Evolutionary conservation across 1,140 invertebrate genomes (phyloP).

Genomic region (Aphelinus atriplicis): DNA sequence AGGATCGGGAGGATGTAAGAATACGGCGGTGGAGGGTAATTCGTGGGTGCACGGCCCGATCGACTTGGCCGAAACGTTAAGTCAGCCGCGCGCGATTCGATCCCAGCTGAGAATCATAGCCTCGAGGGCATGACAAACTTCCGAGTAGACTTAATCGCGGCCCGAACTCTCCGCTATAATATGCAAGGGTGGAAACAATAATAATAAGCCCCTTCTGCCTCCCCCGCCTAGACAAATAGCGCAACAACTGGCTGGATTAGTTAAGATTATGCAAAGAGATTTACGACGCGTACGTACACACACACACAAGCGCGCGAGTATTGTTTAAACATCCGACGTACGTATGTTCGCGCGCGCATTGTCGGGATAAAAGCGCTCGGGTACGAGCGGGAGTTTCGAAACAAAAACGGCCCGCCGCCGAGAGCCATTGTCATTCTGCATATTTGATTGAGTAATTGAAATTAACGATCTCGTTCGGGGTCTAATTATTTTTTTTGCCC

Average conservation of each 20-base stretch:
- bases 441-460: no score
- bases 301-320: no score
- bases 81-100: constrained; percentile 40
- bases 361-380: no score
- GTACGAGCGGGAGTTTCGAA: no score
- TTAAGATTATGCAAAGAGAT: constrained; percentile 51
- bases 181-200: constrained; percentile 66
- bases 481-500: no score
- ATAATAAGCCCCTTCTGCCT: constrained; percentile 50
- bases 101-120: constrained; percentile 48
- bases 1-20: no score
- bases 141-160: constrained; percentile 55
- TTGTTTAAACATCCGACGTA: no score
- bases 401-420: no score
- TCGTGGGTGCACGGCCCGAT: not conserved
- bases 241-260: constrained; percentile 57
- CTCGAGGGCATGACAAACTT: constrained; percentile 57
- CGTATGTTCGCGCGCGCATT: no score
- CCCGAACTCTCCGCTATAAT: constrained; percentile 56
- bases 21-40: not conserved
- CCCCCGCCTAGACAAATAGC: constrained; percentile 57
- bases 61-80: constrained; percentile 41
- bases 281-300: constrained; percentile 11
- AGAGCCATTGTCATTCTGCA: no score
- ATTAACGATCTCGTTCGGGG: no score